Evolutionary conservation across 2,888 invertebrate species (phyloP), one percentile per base, ranked within the genome.

Genomic region (Oscheius myriophilus): DNA sequence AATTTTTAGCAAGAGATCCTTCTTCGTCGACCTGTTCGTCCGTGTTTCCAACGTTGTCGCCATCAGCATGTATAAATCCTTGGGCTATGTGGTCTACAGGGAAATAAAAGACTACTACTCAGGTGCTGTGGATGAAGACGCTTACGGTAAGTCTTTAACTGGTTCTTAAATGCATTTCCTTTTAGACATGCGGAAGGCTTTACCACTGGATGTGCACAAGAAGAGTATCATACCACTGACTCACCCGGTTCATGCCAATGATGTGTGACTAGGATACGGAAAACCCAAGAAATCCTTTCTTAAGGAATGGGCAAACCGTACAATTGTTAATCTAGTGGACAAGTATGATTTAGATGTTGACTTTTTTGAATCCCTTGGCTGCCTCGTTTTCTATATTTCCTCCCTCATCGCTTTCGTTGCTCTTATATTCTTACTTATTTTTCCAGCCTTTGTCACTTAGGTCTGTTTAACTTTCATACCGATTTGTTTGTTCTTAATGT

Each of bases 21-120:
- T 93, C 87, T 98, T 98, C 89, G 97, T 99, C 18, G 98, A 98
- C 87, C 90, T 98, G 45, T 99, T 97, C 90, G 98, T 98, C 3
- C 91, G 98, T 83, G 95, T 96, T 14, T 96, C 96, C 86, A 99
- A 98, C 88, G 92, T 92, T 87, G 93, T 96, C 53, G 98, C 98
- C 0, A 95, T 96, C 66, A 93, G 93, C 84, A 96, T 99, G 96
- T 98, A 98, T 87, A 92, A 92, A 54, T 67, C 46, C 18, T 68
- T 77, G 69, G 97, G 96, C 25, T 98, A 99, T 87, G 94, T 94
- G 80, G 93, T 97, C 0, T 98, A 97, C 87, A 90, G 98, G 69
- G 93, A 94, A 52, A 96, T 98, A 54, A 89, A 98, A 80, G 96
- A 96, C 87, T 98, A 99, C 90, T 98, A 99, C 88, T 95, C 95